These are phyloP conservation scores for Caradrina clavipalpis DNA, from an alignment of 2,888 invertebrate species.

Conservation along the genomic window DNA sequence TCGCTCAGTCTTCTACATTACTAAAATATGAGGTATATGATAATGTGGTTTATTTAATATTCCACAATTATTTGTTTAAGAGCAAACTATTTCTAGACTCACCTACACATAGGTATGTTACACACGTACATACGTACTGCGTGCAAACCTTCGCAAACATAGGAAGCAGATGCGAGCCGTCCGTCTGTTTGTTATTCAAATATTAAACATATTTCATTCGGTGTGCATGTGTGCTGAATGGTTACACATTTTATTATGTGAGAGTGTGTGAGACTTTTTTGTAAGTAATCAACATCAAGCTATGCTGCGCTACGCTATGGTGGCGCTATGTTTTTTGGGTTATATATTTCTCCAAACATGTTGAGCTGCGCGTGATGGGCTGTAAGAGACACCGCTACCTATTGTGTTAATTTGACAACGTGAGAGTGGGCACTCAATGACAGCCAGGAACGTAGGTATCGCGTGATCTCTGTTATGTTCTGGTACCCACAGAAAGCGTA, in stretches of 20 bases:
- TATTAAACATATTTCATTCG: conserved; percentile 53
- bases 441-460: no score
- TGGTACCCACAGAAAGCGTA: no score
- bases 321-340: not conserved
- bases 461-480: no score
- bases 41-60: not conserved
- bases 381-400: no score
- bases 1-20: no score
- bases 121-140: not conserved
- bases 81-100: conserved; percentile 23
- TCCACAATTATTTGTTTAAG: not conserved
- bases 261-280: not conserved
- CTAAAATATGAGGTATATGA: no score
- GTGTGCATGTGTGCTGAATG: not conserved
- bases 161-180: conserved; percentile 52
- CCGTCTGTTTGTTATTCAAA: conserved; percentile 57
- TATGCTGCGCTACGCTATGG: not conserved
- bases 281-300: not conserved
- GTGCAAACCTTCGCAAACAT: conserved; percentile 46
- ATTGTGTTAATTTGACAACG: no score
- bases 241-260: conserved; percentile 1
- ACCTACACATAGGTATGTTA: conserved; percentile 12
- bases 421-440: no score
- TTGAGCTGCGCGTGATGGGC: not conserved
- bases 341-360: not conserved